A percentile compares a stretch with the other conserved stretches of the same genome.
Conservation (phyloP, 2,113 vertebrate genomes). For the Rafetus swinhoei region DNA sequence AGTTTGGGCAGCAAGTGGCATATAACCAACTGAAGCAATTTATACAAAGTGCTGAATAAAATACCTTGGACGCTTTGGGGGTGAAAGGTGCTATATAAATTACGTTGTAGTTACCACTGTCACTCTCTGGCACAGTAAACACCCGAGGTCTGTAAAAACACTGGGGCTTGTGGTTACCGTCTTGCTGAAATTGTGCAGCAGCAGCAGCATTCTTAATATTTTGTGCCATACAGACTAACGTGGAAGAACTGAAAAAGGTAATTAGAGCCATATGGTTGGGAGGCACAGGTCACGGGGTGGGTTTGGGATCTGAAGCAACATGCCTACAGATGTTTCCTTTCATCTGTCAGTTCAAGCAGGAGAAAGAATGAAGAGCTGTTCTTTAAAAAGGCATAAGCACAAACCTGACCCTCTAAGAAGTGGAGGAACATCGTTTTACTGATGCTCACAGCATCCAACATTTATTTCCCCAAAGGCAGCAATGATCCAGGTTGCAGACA, state of each 20-base stretch:
- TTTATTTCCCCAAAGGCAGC: neutral
- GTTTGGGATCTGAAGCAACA: fast-evolving
- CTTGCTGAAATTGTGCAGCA: neutral
- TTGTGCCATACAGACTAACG: neutral
- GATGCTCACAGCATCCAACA: neutral
- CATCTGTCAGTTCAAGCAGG: neutral
- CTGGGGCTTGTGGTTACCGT: neutral
- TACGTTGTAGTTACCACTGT: neutral
- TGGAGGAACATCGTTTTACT: neutral
- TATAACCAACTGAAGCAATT: neutral
- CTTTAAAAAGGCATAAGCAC: neutral
- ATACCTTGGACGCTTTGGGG: neutral
- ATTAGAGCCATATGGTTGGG: neutral
- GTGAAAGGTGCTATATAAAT: neutral
- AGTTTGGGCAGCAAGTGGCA: neutral
- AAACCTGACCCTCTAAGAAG: neutral
- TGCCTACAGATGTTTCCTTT: fast-evolving
- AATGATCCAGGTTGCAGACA: neutral
- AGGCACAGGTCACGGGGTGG: fast-evolving
- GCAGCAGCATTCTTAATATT: neutral
- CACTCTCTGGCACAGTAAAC: neutral
- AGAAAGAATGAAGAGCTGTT: neutral
- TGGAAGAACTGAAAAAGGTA: fast-evolving
- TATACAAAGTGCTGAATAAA: neutral
- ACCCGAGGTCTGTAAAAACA: neutral